Evolutionary conservation across 2,113 vertebrate species (phyloP), one percentile per base, ranked within the genome.

Genomic region (Vulpes ferrilata): DNA sequence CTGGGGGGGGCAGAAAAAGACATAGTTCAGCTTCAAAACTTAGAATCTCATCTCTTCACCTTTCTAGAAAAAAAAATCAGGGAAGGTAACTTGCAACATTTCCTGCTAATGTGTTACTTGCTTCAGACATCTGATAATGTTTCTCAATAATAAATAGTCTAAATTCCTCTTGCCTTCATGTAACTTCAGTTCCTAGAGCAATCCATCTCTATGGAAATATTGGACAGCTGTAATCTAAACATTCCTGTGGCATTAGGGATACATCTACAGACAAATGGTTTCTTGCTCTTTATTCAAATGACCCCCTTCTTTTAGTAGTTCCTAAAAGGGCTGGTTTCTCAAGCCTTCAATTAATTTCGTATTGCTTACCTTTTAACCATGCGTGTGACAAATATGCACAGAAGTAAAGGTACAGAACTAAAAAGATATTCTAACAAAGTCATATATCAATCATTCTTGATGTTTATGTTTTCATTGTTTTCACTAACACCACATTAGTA

Each of bases 241-340:
- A 67, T 88, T 84, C 25, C 12, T 80, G 20, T 93, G n/a, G 30
- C 25, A 12, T 80, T 88, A 12, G n/a, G 57, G 5, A 13, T 60
- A 35, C 11, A 65, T 74, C 59, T 91, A 73, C 0, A 81, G 30
- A 43, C 12, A 62, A 81, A 84, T 57, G 55, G 12, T n/a, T 51
- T 53, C 17, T n/a, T n/a, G 19, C 35, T 1, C 57, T 55, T n/a
- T 69, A 60, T 83, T 2, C 25, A 55, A 67, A 88, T 11, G 9
- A 92, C 23, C 13, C n/a, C 79, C 11, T 89, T 95, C 13, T 30
- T 84, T 65, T 16, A 73, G 48, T 38, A 48, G 84, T 93, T 94
- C 57, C 27, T 82, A 25, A 88, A 87, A 97, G 48, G 79, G 11
- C n/a, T 96, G 22, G 10, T 73, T 91, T 93, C 64, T 79, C 53